phyloP scores from a whole-genome alignment of 2,888 invertebrate genomes.

The Bombyx huttoni region DNA sequence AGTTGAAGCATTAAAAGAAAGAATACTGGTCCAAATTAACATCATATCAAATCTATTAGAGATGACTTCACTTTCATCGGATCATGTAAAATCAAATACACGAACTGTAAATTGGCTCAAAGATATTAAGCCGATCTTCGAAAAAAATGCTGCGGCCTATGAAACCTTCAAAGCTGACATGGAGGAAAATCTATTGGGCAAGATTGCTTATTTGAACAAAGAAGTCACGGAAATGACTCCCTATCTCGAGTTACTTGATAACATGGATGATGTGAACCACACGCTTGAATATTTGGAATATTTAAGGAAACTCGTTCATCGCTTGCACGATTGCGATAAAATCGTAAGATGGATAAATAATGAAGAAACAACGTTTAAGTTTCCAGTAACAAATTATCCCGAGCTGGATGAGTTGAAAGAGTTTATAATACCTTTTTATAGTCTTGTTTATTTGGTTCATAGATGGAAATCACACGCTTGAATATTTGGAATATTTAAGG shows the following conservation, averaged over 20 bases:
- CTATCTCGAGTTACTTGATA: slow-evolving; percentile 82
- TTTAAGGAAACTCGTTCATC: slow-evolving; percentile 81
- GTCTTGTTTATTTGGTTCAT: slow-evolving; percentile 75
- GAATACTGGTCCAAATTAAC: slow-evolving; percentile 77
- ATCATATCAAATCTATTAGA: slow-evolving; percentile 81
- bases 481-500: slow-evolving; percentile 84
- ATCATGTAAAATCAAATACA: slow-evolving; percentile 86
- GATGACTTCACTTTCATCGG: slow-evolving; percentile 79
- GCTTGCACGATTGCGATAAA: slow-evolving; percentile 81
- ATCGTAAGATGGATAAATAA: slow-evolving; percentile 89
- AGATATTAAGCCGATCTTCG: slow-evolving; percentile 85
- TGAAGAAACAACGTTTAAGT: slow-evolving; percentile 90
- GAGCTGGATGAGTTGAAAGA: slow-evolving; percentile 84
- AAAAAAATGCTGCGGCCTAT: slow-evolving; percentile 82
- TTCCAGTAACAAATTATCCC: slow-evolving; percentile 81
- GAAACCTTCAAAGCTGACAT: slow-evolving; percentile 88
- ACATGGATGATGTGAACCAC: slow-evolving; percentile 86
- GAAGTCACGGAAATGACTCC: slow-evolving; percentile 82
- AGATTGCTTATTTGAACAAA: slow-evolving; percentile 78
- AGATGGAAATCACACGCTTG: slow-evolving; percentile 81
- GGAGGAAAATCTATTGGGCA: slow-evolving; percentile 82
- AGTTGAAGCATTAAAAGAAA: slow-evolving; percentile 77
- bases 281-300: slow-evolving; percentile 85
- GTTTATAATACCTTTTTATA: slow-evolving; percentile 79
- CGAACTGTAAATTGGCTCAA: slow-evolving; percentile 87